Conservation (phyloP, 2,113 vertebrate genomes). For the Nerophis ophidion region DNA sequence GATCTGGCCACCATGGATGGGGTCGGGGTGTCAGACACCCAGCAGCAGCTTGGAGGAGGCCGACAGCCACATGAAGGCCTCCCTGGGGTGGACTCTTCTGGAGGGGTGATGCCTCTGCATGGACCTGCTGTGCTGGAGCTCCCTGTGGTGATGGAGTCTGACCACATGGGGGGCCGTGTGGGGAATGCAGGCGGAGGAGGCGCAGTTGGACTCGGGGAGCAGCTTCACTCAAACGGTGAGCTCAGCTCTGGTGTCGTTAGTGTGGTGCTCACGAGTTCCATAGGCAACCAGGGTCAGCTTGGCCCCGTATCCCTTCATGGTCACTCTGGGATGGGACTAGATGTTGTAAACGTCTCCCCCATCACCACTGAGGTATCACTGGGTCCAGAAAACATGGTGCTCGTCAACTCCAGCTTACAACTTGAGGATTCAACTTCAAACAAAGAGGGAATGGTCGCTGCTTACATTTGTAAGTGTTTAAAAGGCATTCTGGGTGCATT, state of each 20-base stretch:
- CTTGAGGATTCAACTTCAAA: constrained; percentile 89
- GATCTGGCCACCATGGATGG: constrained; percentile 83
- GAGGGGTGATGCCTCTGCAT: constrained; percentile 84
- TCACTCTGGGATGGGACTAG: constrained; percentile 85
- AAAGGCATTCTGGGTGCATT: not conserved
- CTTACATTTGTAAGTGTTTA: constrained; percentile 85
- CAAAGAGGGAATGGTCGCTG: constrained; percentile 90
- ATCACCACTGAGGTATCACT: constrained; percentile 90
- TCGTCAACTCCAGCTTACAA: constrained; percentile 87
- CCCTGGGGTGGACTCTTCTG: constrained; percentile 78
- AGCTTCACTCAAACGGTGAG: constrained; percentile 80
- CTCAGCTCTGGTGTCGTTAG: constrained; percentile 87
- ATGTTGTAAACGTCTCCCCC: constrained; percentile 87
- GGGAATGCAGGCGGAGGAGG: constrained; percentile 72
- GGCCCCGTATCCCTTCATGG: constrained; percentile 88
- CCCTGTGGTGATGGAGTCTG: constrained; percentile 88
- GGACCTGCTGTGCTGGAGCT: constrained; percentile 81
- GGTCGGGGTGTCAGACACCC: constrained; percentile 76
- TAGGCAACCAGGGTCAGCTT: constrained; percentile 74
- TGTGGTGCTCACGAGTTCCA: constrained; percentile 88
- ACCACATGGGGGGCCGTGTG: constrained; percentile 80
- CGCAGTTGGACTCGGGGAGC: constrained; percentile 78
- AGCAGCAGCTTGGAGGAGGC: constrained; percentile 74
- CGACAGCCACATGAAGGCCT: constrained; percentile 78
- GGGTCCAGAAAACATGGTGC: constrained; percentile 86